phyloP scores from a whole-genome alignment of 2,113 vertebrate species.

The Otolemur garnettii region DNA sequence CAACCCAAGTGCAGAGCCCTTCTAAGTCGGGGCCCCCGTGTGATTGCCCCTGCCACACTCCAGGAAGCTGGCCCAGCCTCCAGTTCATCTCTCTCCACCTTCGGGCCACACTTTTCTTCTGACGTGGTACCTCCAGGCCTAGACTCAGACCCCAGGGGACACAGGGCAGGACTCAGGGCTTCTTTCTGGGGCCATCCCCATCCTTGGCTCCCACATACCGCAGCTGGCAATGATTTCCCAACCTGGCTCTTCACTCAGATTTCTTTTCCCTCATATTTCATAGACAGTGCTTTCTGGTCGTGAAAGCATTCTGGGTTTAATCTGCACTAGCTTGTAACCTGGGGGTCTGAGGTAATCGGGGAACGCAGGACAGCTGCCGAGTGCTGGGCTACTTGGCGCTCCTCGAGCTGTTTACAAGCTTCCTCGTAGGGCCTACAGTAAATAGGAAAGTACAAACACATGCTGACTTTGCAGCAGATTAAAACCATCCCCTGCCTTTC shows the following conservation, averaged over 20 bases:
- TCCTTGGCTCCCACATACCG: neutral
- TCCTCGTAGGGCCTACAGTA: conserved; percentile 60
- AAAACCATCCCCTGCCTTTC: conserved; percentile 45
- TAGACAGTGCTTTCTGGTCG: neutral
- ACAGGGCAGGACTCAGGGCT: neutral
- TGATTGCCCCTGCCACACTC: too few species aligned
- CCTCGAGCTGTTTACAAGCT: conserved; percentile 64
- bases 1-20: neutral
- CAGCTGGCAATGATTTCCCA: conserved; percentile 70
- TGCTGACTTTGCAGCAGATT: conserved; percentile 59
- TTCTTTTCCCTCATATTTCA: conserved; percentile 49
- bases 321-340: conserved; percentile 54
- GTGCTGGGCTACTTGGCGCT: conserved; percentile 27
- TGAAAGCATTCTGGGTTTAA: conserved; percentile 72
- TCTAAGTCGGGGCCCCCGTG: neutral
- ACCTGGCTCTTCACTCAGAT: neutral
- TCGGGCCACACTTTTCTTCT: neutral
- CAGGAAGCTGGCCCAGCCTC: too few species aligned
- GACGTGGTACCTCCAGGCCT: neutral
- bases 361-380: conserved; percentile 60
- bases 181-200: conserved; percentile 4
- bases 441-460: conserved; percentile 75
- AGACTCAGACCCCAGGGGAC: neutral
- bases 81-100: too few species aligned
- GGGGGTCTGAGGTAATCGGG: neutral